These are phyloP conservation scores for Rhabdomys pumilio DNA, from an alignment of 2,797 vertebrate species.

Conservation along the genomic window DNA sequence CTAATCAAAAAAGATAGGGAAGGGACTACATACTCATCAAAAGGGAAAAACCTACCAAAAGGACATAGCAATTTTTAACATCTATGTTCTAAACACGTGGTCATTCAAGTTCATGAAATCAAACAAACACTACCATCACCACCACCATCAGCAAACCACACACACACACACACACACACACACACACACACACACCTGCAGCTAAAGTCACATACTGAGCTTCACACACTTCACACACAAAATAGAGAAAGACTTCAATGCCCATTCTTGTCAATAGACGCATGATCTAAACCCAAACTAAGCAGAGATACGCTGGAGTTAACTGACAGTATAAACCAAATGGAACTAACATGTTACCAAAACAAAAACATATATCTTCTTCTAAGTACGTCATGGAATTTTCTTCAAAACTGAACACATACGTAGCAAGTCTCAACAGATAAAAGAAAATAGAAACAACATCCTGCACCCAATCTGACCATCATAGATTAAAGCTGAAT, in stretches of 20 bases:
- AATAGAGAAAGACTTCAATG: neutral
- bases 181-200: neutral
- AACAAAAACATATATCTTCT: neutral
- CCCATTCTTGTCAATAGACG: neutral
- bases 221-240: neutral
- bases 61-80: too few relatives aligned
- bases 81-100: too few relatives aligned
- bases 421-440: neutral
- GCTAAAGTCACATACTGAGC: neutral
- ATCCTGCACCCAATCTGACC: neutral
- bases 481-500: neutral
- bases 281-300: neutral
- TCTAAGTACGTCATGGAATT: neutral
- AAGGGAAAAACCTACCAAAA: too few relatives aligned
- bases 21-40: too few relatives aligned
- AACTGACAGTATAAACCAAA: neutral
- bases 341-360: neutral
- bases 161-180: too few relatives aligned
- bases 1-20: too few relatives aligned
- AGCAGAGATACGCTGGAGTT: neutral
- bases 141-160: too few relatives aligned
- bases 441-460: neutral
- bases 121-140: too few relatives aligned
- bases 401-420: neutral
- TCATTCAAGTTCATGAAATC: neutral